Base-by-base conservation (phyloP, 2,888 invertebrate genomes). In the Tiliacea aurago region DNA sequence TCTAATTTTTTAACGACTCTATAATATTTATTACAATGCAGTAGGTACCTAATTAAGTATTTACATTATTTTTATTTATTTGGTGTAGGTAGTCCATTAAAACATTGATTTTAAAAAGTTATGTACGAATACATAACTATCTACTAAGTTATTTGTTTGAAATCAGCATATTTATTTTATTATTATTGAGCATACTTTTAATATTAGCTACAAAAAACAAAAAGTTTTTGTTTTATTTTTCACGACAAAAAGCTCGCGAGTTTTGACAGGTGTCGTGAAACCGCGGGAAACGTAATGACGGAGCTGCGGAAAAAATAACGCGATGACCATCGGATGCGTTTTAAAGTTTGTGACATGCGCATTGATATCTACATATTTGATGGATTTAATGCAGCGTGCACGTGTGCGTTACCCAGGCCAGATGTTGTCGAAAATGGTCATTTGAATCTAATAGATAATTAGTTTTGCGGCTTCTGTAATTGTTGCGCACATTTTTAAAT, bases 281-380 rank as follows among this genome's bases (percentile, higher is more conserved):
- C 88, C 92, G 94, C 93, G 93, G 90, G 88, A 93, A 93, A 91
- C 89, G 88, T 88, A 92, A 93, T 94, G 94, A 91, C 90, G 91
- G 90, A 88, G 61, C 37, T 88, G 87, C 86, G 85, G 87, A 88
- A 92, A 90, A 86, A 88, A 91, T 86, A 86, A 87, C 87, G 83
- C 87, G 84, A 87, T 90, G 90, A 89, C 90, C 88, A 85, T 64
- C 79, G 69, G 83, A 86, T 88, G 87, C 85, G 87, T 86, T 91
- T 87, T 85, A 88, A 89, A 84, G 76, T 88, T 76, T 87, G 82
- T 90, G 94, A 93, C 94, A 94, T 94, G 94, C 93, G 93, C 93
- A 90, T 70, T 81, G 76, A 69, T 80, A 75, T 70, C 58, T 66
- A 62, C 28, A 71, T 70, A 41, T 71, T 80, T 80, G 62, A 66